Base-by-base conservation (phyloP, 2,113 vertebrate genomes). In the Alethe diademata region DNA sequence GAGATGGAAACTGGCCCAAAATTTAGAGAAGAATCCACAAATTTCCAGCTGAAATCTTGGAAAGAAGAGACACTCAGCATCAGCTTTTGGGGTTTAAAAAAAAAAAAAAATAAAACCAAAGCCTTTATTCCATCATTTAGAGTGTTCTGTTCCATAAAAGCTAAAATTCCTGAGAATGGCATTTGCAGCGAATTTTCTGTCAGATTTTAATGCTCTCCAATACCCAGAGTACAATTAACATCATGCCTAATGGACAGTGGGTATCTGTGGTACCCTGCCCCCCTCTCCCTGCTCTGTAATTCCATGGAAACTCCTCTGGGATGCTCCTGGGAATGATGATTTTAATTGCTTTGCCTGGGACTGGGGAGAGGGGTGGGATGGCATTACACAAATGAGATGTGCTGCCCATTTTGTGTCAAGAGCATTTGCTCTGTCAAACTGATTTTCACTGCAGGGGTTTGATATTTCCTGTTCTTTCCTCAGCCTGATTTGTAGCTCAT, bases 131-230 rank as follows among this genome's bases (percentile, higher is more conserved):
- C 65, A 75, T 69, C 70, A 53, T 92, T 87, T 89, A 78, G 45
- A 88, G 58, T 18, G 60, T 79, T 88, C 67, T 78, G 72, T 51
- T 93, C 53, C 62, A 85, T 95, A 89, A 90, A 56, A 95, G 85
- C 86, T 96, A 23, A 93, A 96, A 97, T 97, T 94, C 94, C 86
- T 85, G 83, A 88, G 88, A 97, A 90, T 72, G 85, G 43, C 91
- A 69, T 72, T 96, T 88, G 84, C 87, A 65, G 72, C 28, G 23
- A 87, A 87, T 97, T 94, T 97, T 93, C 87, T 91, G 71, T 35
- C 35, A 36, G 85, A 78, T 95, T 96, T 90, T 95, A 97, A 94
- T 96, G 96, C 82, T 93, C 95, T 91, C 85, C 92, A 78, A 86
- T 93, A 60, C 74, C 71, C 93, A 86, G 93, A 86, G 87, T 29